A percentile compares a stretch with the other conserved stretches of the same genome.
Conservation (phyloP, 2,888 invertebrate species). For the Pteria penguin region DNA sequence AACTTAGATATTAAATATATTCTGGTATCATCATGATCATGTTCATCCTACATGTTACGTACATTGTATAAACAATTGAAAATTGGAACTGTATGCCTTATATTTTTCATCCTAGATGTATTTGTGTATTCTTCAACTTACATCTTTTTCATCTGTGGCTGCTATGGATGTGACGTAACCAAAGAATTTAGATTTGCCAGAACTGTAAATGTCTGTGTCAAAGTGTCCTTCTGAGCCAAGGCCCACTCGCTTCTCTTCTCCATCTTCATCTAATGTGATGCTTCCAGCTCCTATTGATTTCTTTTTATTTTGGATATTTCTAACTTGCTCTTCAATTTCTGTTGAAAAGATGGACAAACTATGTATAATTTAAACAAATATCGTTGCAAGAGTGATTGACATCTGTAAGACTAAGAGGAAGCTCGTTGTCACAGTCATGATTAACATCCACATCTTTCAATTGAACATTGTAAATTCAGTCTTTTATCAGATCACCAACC, state of each 20-base stretch:
- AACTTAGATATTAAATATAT: too few relatives aligned
- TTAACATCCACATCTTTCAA: too few relatives aligned
- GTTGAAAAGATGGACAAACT: conserved; percentile 70
- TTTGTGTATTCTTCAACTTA: conserved; percentile 66
- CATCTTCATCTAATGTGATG: conserved; percentile 77
- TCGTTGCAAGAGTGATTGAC: too few relatives aligned
- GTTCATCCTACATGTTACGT: too few relatives aligned
- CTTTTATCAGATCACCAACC: too few relatives aligned
- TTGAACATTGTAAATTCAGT: too few relatives aligned
- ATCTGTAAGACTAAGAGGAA: neutral
- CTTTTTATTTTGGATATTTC: conserved; percentile 93
- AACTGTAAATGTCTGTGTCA: conserved; percentile 96
- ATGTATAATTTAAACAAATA: too few relatives aligned
- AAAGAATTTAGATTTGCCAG: conserved; percentile 91
- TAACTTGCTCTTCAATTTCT: conserved; percentile 97
- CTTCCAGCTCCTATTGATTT: conserved; percentile 83
- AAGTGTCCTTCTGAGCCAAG: conserved; percentile 92
- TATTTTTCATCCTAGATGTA: too few relatives aligned
- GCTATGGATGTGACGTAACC: conserved; percentile 98
- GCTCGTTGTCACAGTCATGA: too few relatives aligned
- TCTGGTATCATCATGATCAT: too few relatives aligned
- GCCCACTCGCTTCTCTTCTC: conserved; percentile 83
- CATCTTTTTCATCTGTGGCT: conserved; percentile 95
- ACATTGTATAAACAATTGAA: too few relatives aligned
- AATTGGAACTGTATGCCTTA: too few relatives aligned